Base-by-base conservation (phyloP, 2,888 invertebrate species). In the Sycophila texana region DNA sequence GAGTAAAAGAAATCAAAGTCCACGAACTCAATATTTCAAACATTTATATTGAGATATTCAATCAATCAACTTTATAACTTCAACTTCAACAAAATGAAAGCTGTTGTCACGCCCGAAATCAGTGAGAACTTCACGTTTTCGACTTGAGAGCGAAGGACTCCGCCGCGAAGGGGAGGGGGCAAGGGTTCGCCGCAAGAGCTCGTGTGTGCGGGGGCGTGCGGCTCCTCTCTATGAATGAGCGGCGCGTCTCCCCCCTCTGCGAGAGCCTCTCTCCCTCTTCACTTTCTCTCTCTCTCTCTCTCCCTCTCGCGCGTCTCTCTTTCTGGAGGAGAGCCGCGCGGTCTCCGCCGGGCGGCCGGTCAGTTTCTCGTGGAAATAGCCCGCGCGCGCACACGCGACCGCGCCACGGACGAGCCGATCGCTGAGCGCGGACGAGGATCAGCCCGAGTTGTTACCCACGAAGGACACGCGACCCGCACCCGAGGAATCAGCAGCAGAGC, bases 331-430 rank as follows among this genome's bases (percentile, higher is more conserved):
- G 39, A 10, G 20, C 61, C 22, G 61, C 39, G 67, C 5, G 30
- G 5, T n/a, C 22, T 39, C 7, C 60, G n/a, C 39, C 16, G 30
- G 39, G 18, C 63, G 61, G 72, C 51, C 72, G 77, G 66, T 77
- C 77, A 81, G 80, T 81, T 81, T 70, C 74, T 77, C 77, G 80
- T 74, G 80, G 49, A 22, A 58, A 66, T 74, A 57, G 76, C 58
- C 49, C 61, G 53, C 76, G 71, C 67, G 66, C 60, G 57, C 63
- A 26, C 39, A 49, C 57, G 16, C 70, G 47, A 30, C 30, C 53
- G 77, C 72, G 79, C 57, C 39, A 2, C 20, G 58, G 26, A 18
- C n/a, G 18, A 22, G 51, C 49, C 16, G 63, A 63, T 13, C 1
- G 12, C 39, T 13, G 16, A 12, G 13, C 39, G 63, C 47, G 0